Base-by-base conservation (phyloP, 2,113 vertebrate species). In the Anseranas semipalmata region DNA sequence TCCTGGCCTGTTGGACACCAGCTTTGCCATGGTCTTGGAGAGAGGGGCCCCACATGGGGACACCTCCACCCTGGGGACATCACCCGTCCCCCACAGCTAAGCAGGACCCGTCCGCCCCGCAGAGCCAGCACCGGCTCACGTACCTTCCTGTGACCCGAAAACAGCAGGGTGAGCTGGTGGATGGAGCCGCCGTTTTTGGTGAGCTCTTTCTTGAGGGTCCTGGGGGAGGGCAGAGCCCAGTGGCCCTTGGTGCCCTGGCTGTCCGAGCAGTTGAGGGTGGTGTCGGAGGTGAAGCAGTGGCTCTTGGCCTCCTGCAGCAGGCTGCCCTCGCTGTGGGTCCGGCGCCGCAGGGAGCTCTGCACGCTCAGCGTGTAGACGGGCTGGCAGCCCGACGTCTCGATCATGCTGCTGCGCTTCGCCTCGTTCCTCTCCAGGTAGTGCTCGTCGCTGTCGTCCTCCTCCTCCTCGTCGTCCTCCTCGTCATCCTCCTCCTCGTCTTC, bases 301-400 rank as follows among this genome's bases (percentile, higher is more conserved):
- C 98, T 87, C 24, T 98, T 98, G 46, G 98, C 87, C 96, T 99
- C 99, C 97, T 99, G 99, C 96, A 99, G 98, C 33, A 99, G 98
- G 96, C 99, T 99, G 90, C 99, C 99, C 95, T 99, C 99, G 2
- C 99, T 99, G 98, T 99, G 99, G 0, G 99, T 99, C 86, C 99
- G 98, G 79, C 99, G 97, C 73, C 99, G 98, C 84, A 99, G 98
- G 0, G 99, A 99, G 88, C 98, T 99, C 98, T 99, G 99, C 92
- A 99, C 98, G 0, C 98, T 98, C 67, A 99, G 98, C 1, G 96
- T 98, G 56, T 98, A 98, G n/a, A 98, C 97, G 1, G 98, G 96
- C 95, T 99, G 98, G 0, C 98, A 98, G 1, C 98, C 92, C 5
- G 98, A 97, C 0, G 98, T 97, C 25, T 99, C 99, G 1, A 99